Percentiles rank a stretch among this genome's conserved stretches.
Evolutionary conservation across 2,113 vertebrate species (phyloP).

Genomic region (Nothoprocta perdicaria): DNA sequence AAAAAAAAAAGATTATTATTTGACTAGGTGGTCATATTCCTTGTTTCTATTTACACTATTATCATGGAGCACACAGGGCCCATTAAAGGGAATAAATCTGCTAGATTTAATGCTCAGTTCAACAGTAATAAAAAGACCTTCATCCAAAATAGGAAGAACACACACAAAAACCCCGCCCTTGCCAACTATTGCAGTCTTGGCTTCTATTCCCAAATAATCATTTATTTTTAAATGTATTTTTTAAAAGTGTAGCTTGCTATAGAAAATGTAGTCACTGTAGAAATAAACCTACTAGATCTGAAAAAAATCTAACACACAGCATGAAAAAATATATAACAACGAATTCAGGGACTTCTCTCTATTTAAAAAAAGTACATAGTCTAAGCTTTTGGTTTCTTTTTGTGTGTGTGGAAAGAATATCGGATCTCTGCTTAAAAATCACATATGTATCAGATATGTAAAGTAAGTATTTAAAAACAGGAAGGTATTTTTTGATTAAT

Average conservation of each 20-base stretch:
- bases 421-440: background rate
- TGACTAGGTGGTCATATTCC: fast-evolving
- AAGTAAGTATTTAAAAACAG: background rate
- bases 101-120: background rate
- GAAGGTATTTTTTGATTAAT: background rate
- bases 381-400: background rate
- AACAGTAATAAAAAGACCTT: background rate
- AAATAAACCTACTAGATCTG: background rate
- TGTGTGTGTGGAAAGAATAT: background rate
- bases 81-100: background rate
- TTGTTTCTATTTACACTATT: background rate
- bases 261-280: background rate
- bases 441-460: fast-evolving
- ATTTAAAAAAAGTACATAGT: background rate
- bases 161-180: background rate
- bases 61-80: background rate
- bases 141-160: background rate
- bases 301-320: background rate
- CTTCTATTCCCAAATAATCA: background rate
- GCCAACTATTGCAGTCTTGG: background rate
- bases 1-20: background rate
- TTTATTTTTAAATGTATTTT: background rate
- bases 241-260: background rate
- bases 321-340: background rate
- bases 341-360: background rate